Evolutionary conservation across 2,113 vertebrate species (phyloP).

Genomic region (Crotalus horridus): DNA sequence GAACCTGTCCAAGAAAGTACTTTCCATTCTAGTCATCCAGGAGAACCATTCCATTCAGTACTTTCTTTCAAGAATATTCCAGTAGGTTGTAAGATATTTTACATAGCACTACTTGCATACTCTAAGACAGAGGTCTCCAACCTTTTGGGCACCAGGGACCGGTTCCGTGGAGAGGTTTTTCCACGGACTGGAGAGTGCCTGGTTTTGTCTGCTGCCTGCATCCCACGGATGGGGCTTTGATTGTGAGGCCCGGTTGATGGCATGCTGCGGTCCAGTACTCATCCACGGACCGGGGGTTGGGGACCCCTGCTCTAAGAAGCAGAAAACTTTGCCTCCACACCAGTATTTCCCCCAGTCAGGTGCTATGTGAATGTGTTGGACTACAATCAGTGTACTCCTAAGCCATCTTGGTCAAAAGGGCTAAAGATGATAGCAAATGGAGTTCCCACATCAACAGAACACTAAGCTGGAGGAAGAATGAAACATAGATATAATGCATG

Average conservation of each 20-base stretch:
- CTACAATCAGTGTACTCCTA: neutral
- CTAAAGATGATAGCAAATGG: neutral
- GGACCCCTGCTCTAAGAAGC: neutral
- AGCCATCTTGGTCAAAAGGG: neutral
- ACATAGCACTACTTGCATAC: neutral
- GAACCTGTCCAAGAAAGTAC: neutral
- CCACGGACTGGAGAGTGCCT: no score
- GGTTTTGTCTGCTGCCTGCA: no score
- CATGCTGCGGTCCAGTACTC: no score
- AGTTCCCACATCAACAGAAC: neutral
- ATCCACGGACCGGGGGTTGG: no score
- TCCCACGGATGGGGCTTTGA: no score
- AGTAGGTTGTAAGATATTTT: neutral
- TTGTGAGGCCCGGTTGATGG: no score
- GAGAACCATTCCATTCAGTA: fast-evolving
- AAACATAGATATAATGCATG: neutral
- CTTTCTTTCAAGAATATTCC: neutral
- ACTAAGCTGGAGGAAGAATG: neutral
- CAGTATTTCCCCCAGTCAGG: neutral
- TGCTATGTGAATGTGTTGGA: neutral
- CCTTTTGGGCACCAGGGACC: no score
- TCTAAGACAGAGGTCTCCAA: neutral
- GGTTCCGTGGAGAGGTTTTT: no score
- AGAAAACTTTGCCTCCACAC: constrained; percentile 20
- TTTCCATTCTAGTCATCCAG: neutral